Evolutionary conservation across 1,140 invertebrate species (phyloP).

Genomic region (Aphaenogaster floridana): DNA sequence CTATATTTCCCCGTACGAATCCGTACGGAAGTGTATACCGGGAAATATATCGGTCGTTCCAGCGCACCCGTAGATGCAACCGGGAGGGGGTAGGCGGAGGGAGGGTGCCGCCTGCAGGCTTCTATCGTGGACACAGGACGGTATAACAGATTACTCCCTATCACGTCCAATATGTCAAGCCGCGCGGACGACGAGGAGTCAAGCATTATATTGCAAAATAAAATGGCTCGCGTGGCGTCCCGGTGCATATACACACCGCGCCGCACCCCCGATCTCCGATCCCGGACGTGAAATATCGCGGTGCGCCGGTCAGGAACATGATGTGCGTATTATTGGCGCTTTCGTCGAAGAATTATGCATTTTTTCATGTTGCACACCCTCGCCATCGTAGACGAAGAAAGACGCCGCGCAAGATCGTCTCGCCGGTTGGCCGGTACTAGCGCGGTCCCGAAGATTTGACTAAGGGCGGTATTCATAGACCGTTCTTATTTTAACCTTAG

Average conservation of each 20-base stretch:
- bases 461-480: too few relatives aligned
- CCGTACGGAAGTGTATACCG: slow-evolving; percentile 41
- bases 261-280: background rate
- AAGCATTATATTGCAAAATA: slow-evolving; percentile 75
- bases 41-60: slow-evolving; percentile 69
- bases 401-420: background rate
- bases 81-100: background rate
- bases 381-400: slow-evolving; percentile 20
- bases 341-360: slow-evolving; percentile 70
- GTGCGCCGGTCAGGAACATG: slow-evolving; percentile 36
- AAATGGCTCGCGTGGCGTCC: slow-evolving; percentile 62
- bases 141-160: slow-evolving; percentile 76
- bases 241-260: slow-evolving; percentile 4
- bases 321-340: slow-evolving; percentile 72
- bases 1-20: slow-evolving; percentile 50
- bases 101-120: slow-evolving; percentile 24
- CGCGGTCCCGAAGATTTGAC: background rate
- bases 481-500: too few relatives aligned
- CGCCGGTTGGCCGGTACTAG: background rate
- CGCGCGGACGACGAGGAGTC: slow-evolving; percentile 72
- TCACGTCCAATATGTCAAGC: slow-evolving; percentile 75
- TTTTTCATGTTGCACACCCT: slow-evolving; percentile 49
- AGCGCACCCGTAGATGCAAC: slow-evolving; percentile 16
- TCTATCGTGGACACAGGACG: slow-evolving; percentile 60
- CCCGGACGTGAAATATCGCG: slow-evolving; percentile 64